These are phyloP conservation scores for Antheraea yamamai DNA, from an alignment of 2,888 invertebrate species.

Conservation along the genomic window DNA sequence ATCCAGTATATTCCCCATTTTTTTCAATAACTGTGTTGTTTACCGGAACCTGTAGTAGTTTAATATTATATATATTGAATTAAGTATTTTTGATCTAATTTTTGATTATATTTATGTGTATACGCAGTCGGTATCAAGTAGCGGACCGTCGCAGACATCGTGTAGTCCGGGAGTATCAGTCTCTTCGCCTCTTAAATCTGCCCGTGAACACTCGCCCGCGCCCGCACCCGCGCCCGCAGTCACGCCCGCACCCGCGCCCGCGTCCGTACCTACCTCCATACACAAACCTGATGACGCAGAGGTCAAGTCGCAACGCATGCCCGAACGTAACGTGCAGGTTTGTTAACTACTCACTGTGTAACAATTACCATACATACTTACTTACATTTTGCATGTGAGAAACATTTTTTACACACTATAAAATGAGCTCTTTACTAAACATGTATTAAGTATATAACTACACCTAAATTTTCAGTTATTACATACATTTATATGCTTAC, in stretches of 20 bases:
- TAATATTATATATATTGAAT: background rate
- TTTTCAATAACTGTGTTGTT: no score
- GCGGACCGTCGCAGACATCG: constrained; percentile 62
- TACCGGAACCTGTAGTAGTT: background rate
- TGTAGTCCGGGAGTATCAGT: constrained; percentile 40
- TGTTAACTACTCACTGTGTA: background rate
- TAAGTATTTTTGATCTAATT: background rate
- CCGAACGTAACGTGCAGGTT: constrained; percentile 55
- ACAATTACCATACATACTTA: no score
- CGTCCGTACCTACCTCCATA: constrained; percentile 37
- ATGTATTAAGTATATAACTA: no score
- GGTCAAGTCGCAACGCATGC: constrained; percentile 37
- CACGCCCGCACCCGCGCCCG: constrained; percentile 47
- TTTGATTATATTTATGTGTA: background rate
- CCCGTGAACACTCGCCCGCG: constrained; percentile 48
- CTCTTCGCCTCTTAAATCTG: constrained; percentile 31
- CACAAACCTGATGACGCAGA: constrained; percentile 25
- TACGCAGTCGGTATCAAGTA: constrained; percentile 66
- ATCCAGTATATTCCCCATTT: no score
- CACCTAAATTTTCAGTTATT: no score
- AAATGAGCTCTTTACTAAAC: no score
- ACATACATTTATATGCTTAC: no score
- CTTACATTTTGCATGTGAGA: no score
- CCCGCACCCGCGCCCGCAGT: constrained; percentile 45
- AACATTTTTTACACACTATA: no score